Conservation (phyloP, 2,888 invertebrate genomes). For the Scaptodrosophila latifasciaeformis region DNA sequence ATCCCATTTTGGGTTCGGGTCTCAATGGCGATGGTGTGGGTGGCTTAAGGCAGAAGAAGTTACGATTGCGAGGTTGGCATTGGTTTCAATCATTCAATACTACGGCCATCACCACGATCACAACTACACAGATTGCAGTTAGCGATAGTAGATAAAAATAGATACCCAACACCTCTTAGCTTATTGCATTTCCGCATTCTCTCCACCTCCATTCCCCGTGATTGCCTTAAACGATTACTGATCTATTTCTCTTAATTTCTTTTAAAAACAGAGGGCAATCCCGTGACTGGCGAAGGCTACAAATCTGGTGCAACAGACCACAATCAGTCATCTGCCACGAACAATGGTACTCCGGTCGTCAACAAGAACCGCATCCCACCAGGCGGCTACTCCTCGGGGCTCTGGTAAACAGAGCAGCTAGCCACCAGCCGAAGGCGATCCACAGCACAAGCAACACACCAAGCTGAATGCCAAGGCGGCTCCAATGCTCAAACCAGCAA, state of each 20-base stretch:
- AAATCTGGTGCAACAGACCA: slow-evolving; percentile 71
- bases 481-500: too few relatives aligned
- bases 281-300: slow-evolving; percentile 78
- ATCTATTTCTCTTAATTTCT: not conserved
- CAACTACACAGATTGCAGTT: too few relatives aligned
- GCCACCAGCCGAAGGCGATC: not conserved
- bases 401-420: slow-evolving; percentile 72
- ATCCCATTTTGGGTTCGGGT: slow-evolving; percentile 59
- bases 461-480: not conserved
- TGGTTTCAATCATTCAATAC: too few relatives aligned
- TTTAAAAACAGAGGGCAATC: slow-evolving; percentile 76
- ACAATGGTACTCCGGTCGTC: slow-evolving; percentile 73
- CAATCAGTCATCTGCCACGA: slow-evolving; percentile 62
- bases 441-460: not conserved
- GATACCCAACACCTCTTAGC: too few relatives aligned
- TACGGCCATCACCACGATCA: too few relatives aligned
- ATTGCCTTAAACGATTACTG: not conserved
- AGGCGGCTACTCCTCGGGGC: slow-evolving; percentile 75
- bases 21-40: slow-evolving; percentile 38
- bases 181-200: too few relatives aligned
- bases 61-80: slow-evolving; percentile 35
- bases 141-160: too few relatives aligned
- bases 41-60: slow-evolving; percentile 29
- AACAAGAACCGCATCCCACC: slow-evolving; percentile 76
- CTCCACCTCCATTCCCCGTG: too few relatives aligned